Conservation (phyloP, 1,140 invertebrate genomes). For the Meloidogyne hapla region DNA sequence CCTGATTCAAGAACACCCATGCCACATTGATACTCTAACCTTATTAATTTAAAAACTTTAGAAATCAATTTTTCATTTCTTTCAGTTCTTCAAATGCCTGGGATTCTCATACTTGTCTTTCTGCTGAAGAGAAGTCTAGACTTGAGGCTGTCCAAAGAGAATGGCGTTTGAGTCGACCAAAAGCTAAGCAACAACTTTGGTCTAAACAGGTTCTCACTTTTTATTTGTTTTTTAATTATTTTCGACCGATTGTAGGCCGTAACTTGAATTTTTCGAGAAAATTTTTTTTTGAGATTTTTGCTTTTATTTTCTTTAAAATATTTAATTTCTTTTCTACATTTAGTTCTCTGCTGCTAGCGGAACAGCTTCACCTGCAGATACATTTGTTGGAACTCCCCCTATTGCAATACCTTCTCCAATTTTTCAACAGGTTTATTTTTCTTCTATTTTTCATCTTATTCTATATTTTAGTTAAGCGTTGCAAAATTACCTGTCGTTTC, state of each 20-base stretch:
- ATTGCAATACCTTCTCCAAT: not conserved
- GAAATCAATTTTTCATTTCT: not conserved
- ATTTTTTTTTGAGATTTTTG: not conserved
- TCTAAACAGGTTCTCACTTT: constrained; percentile 34
- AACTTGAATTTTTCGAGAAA: no score
- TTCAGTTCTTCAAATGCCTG: constrained; percentile 43
- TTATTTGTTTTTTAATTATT: not conserved
- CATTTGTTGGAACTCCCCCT: not conserved
- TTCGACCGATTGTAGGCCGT: no score
- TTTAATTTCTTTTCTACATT: not conserved
- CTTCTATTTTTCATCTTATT: no score
- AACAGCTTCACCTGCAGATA: not conserved
- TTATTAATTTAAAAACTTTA: no score
- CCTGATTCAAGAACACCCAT: no score
- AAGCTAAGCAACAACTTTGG: constrained; percentile 38
- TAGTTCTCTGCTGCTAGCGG: not conserved
- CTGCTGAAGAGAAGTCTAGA: constrained; percentile 57
- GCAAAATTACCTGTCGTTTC: not conserved
- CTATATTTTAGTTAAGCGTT: not conserved
- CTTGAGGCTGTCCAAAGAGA: constrained; percentile 63
- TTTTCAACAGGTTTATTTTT: constrained; percentile 4
- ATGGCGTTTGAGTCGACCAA: constrained; percentile 57
- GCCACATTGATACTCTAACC: no score
- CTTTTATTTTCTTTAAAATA: not conserved
- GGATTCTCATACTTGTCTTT: constrained; percentile 47